These are phyloP conservation scores for Panthera uncia DNA, from an alignment of 2,113 vertebrate species.

Conservation along the genomic window DNA sequence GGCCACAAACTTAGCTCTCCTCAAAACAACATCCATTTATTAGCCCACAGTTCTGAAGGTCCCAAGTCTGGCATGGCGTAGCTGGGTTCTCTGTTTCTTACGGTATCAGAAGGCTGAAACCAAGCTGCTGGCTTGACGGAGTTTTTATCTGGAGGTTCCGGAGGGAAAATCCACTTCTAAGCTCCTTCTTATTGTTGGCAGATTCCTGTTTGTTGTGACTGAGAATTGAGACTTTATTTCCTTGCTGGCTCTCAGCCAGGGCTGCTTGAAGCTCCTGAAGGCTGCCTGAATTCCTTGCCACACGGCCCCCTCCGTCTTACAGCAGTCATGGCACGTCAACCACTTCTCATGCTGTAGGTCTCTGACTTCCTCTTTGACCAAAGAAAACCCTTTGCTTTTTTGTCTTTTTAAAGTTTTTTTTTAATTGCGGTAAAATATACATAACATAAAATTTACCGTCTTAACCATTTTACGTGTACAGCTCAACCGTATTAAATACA, in stretches of 20 bases:
- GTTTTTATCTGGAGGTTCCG: conserved; percentile 28
- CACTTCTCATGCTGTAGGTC: background rate
- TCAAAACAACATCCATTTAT: background rate
- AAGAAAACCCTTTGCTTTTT: background rate
- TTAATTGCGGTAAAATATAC: background rate
- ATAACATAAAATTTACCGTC: background rate
- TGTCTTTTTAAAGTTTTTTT: background rate
- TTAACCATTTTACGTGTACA: background rate
- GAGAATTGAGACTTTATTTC: background rate
- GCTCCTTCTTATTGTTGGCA: conserved; percentile 16
- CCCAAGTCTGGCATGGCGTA: background rate
- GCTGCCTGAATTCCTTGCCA: background rate
- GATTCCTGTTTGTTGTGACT: background rate
- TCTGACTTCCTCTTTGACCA: background rate
- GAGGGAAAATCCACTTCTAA: background rate
- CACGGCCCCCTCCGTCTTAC: background rate
- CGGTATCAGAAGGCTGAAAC: background rate
- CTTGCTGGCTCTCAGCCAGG: background rate
- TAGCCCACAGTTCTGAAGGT: background rate
- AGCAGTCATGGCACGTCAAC: background rate
- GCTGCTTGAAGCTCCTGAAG: background rate
- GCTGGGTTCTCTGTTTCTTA: background rate
- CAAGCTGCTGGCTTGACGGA: background rate
- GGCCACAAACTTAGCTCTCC: background rate
- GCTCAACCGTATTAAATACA: background rate